A percentile compares a stretch with the other conserved stretches of the same genome.
These are phyloP conservation scores for Smittia aterrima DNA, from an alignment of 2,888 invertebrate genomes.

Conservation along the genomic window DNA sequence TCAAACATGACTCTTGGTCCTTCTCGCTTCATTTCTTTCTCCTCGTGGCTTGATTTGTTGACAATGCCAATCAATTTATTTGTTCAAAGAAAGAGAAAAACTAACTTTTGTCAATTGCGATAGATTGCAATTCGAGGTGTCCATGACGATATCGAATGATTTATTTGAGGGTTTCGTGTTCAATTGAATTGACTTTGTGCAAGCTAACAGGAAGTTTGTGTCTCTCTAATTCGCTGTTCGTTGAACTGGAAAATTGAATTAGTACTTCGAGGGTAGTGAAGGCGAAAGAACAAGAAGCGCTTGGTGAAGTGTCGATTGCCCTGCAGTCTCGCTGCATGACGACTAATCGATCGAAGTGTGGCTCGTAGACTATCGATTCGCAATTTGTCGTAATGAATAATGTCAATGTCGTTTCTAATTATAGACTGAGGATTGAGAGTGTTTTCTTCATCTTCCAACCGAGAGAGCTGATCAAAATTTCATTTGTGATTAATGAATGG, in stretches of 20 bases:
- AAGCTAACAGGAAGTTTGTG: not conserved
- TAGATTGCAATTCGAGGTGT: not conserved
- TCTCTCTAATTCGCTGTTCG: not conserved
- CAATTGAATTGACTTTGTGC: not conserved
- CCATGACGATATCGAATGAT: not conserved
- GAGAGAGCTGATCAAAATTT: not conserved
- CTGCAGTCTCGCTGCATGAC: constrained; percentile 8
- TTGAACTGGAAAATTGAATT: constrained; percentile 14
- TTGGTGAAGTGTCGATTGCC: not conserved
- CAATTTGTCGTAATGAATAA: constrained; percentile 6
- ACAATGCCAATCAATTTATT: not conserved
- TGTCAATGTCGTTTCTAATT: constrained; percentile 22
- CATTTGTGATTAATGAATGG: not conserved
- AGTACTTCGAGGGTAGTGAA: not conserved
- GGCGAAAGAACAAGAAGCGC: not conserved
- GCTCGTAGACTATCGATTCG: not conserved
- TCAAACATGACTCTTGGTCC: too few species aligned
- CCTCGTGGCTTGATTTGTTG: not conserved
- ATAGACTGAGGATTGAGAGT: not conserved
- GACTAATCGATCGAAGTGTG: not conserved
- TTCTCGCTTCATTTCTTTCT: too few species aligned
- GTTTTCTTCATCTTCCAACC: too few species aligned
- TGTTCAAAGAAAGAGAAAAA: not conserved
- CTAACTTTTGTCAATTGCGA: not conserved
- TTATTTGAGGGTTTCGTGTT: not conserved